A percentile compares a stretch with the other conserved stretches of the same genome.
Evolutionary conservation across 2,797 vertebrate species (phyloP).

Genomic region (Halcyon badia): DNA sequence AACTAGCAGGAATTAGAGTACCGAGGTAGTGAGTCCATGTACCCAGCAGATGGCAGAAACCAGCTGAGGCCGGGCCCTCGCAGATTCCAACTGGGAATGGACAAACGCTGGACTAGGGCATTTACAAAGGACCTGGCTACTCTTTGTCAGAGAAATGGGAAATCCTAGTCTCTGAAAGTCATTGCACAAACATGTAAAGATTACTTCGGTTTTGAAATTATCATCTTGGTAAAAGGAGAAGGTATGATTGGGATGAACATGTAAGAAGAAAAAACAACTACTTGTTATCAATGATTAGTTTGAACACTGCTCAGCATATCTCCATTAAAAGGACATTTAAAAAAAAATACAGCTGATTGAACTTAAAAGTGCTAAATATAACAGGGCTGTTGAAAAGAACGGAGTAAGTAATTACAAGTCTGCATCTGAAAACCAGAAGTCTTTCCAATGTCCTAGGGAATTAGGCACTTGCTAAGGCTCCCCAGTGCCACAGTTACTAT

Average conservation of each 20-base stretch:
- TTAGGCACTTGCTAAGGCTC: background rate
- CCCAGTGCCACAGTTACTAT: background rate
- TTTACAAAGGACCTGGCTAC: rapidly evolving
- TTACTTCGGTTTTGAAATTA: background rate
- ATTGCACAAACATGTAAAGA: background rate
- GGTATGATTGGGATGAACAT: background rate
- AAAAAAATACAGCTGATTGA: background rate
- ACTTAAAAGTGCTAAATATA: background rate
- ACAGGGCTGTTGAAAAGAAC: background rate
- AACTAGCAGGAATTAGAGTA: background rate
- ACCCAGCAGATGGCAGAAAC: slow-evolving; percentile 65
- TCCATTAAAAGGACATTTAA: background rate
- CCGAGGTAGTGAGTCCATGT: background rate
- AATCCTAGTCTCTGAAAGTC: background rate
- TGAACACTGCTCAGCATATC: background rate
- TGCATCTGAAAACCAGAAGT: background rate
- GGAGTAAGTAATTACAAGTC: background rate
- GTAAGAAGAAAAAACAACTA: background rate
- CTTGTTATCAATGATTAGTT: background rate
- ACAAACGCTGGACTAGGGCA: background rate
- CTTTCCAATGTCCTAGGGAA: background rate
- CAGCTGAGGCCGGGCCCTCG: background rate
- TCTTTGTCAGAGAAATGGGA: background rate
- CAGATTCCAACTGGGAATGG: no score
- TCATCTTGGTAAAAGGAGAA: background rate